Conservation (phyloP, 2,888 invertebrate genomes). For the Unio delphinus region DNA sequence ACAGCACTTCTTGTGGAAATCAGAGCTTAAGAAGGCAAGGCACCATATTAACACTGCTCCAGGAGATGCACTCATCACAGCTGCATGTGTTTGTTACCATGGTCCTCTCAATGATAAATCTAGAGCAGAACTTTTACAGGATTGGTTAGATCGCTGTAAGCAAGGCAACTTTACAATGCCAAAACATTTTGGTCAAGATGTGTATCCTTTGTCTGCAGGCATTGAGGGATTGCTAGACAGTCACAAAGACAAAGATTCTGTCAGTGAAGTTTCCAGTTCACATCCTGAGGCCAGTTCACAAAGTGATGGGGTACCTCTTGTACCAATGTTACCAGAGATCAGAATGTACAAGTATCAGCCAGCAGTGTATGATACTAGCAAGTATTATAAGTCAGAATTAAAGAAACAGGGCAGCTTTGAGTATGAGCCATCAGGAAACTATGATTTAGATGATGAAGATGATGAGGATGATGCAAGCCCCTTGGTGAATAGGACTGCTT, state of each 20-base stretch:
- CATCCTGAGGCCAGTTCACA: conserved; percentile 29
- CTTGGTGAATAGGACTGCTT: conserved; percentile 55
- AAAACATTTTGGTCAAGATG: conserved; percentile 32
- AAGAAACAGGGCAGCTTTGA: conserved; percentile 59
- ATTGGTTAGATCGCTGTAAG: conserved; percentile 64
- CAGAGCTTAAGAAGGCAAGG: conserved; percentile 59
- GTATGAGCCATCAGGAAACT: conserved; percentile 43
- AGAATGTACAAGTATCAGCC: conserved; percentile 58
- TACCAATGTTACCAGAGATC: conserved; percentile 43
- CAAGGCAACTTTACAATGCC: conserved; percentile 48
- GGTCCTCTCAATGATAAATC: conserved; percentile 66
- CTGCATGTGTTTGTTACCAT: conserved; percentile 66
- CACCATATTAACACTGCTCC: conserved; percentile 59
- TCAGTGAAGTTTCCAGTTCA: conserved; percentile 39
- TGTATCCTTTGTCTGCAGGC: conserved; percentile 30
- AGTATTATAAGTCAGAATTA: conserved; percentile 62
- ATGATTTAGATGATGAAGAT: conserved; percentile 50
- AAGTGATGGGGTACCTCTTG: conserved; percentile 30
- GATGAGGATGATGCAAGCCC: conserved; percentile 56
- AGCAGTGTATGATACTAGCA: conserved; percentile 59
- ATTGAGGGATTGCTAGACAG: conserved; percentile 37
- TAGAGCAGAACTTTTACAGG: conserved; percentile 58
- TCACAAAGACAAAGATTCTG: conserved; percentile 36
- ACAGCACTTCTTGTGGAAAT: conserved; percentile 67
- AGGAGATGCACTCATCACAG: conserved; percentile 66